These are phyloP conservation scores for Hypotaenidia philippensis DNA, from an alignment of 2,797 vertebrate species.

Conservation along the genomic window DNA sequence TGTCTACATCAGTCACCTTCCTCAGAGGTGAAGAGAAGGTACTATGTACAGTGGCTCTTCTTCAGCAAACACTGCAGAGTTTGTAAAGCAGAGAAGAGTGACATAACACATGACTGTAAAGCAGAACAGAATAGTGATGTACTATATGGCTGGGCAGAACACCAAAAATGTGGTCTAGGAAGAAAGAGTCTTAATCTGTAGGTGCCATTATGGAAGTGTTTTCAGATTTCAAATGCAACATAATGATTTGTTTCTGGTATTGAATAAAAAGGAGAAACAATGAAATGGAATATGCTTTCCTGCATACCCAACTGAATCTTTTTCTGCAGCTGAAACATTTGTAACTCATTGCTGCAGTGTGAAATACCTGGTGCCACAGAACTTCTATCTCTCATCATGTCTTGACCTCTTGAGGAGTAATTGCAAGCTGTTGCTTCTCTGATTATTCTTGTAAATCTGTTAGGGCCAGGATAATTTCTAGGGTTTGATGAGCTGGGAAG, in stretches of 20 bases:
- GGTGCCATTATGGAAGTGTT: not conserved
- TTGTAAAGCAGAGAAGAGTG: not conserved
- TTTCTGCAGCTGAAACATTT: not conserved
- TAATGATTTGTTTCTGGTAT: accelerated
- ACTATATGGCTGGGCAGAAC: not conserved
- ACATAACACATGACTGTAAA: not conserved
- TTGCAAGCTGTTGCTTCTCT: not conserved
- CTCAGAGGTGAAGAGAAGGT: not conserved
- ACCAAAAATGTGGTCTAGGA: not conserved
- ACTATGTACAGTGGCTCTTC: not conserved
- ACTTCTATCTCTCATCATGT: not conserved
- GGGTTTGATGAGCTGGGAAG: not conserved
- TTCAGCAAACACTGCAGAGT: not conserved
- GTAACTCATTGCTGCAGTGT: not conserved
- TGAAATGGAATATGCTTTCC: not conserved
- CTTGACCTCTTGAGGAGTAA: not conserved
- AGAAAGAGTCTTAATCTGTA: not conserved
- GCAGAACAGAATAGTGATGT: not conserved
- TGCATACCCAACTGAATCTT: not conserved
- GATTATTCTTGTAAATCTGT: not conserved
- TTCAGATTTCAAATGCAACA: not conserved
- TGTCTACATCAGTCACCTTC: not conserved
- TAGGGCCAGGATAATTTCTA: accelerated
- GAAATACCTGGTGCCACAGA: not conserved
- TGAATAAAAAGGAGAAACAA: not conserved